Base-by-base conservation (phyloP, 2,888 invertebrate genomes). In the Lamproptera curius region DNA sequence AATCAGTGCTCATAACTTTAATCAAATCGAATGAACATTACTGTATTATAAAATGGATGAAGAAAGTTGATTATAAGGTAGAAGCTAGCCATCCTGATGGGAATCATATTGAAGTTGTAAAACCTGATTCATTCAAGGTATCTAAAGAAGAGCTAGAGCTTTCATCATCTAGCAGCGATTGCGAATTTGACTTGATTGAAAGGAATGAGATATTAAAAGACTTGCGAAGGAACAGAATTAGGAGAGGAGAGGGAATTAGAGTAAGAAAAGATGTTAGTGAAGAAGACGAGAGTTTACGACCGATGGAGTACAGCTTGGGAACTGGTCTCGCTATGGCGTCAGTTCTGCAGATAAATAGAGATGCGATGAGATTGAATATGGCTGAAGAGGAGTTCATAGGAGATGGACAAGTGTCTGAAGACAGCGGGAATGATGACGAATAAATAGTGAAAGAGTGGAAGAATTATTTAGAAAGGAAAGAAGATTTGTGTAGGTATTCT, bases 261-360 rank as follows among this genome's bases (percentile, higher is more conserved):
- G 48, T 51, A 3, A 51, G 62, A 52, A 65, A 57, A 65, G 78
- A 78, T 37, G 71, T 69, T 17, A 28, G 9, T 28, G 58, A 57
- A 48, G 62, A 65, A 56, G 86, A 87, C 31, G 88, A 88, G 51
- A 73, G 85, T 54, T 52, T 84, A 38, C 74, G 67, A 51, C 88
- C 88, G 28, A 74, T 87, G 57, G 81, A 85, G 72, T 88, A 88
- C 54, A 82, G 73, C 51, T 79, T 88, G 26, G 87, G 88, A 0
- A 80, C 88, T 0, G 88, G 88, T 0, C 70, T 88, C 71, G 86
- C 88, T 1, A 82, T 88, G 76, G 88, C 88, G 0, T 84, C 88
- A 0, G 70, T 88, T 46, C 61, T 88, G 50, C 84, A 85, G 55
- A 65, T 75, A 0, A 78, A 72, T 46, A 66, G 57, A 55, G 67